phyloP scores from a whole-genome alignment of 2,888 invertebrate genomes.

The Hemaris fuciformis region DNA sequence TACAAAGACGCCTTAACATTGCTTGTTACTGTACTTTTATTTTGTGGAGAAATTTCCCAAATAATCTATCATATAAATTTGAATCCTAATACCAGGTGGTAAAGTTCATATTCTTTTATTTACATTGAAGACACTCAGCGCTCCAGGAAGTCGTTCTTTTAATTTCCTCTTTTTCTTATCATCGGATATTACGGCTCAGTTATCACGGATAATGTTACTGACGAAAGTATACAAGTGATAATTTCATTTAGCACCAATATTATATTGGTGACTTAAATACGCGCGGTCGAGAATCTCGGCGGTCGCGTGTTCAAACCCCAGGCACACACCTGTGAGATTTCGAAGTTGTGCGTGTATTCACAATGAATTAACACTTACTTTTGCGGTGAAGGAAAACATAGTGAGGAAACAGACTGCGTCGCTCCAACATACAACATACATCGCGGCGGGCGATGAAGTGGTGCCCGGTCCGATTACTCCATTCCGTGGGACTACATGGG shows the following conservation, averaged over 20 bases:
- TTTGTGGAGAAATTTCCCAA: background rate
- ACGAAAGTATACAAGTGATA: background rate
- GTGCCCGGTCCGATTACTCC: too few relatives aligned
- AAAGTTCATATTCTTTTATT: background rate
- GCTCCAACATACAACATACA: too few relatives aligned
- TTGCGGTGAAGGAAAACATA: too few relatives aligned
- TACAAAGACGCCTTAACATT: slow-evolving; percentile 17
- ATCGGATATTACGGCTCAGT: slow-evolving; percentile 33
- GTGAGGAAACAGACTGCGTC: too few relatives aligned
- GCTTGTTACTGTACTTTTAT: background rate
- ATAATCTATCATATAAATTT: background rate
- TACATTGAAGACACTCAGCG: slow-evolving; percentile 19
- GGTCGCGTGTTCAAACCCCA: too few relatives aligned
- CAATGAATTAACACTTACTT: too few relatives aligned
- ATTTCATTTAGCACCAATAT: background rate
- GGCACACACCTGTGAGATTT: too few relatives aligned
- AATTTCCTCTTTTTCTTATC: slow-evolving; percentile 33
- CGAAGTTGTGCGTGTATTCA: too few relatives aligned
- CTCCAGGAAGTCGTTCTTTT: slow-evolving; percentile 34
- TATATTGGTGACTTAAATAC: too few relatives aligned
- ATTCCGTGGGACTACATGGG: too few relatives aligned
- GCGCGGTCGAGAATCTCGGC: too few relatives aligned
- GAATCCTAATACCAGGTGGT: background rate
- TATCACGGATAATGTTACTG: slow-evolving; percentile 37
- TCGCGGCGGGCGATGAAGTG: too few relatives aligned